Percentiles rank a stretch among this genome's conserved stretches.
Conservation (phyloP, 2,113 vertebrate species). For the Myocastor coypus region DNA sequence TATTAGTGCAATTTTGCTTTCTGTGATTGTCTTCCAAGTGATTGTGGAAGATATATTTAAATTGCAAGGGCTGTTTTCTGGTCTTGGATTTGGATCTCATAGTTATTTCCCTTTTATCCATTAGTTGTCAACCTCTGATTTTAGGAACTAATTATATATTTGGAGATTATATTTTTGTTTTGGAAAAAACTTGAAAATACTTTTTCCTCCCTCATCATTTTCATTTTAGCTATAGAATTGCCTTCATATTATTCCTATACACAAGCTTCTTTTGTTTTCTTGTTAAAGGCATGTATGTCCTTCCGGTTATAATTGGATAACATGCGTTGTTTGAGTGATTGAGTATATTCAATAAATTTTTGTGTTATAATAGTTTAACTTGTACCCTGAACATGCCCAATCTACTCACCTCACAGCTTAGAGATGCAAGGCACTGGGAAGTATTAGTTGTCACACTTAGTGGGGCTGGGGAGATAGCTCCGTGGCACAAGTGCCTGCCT, state of each 20-base stretch:
- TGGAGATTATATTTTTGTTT: background rate
- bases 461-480: too few species aligned
- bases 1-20: conserved; percentile 10
- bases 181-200: background rate
- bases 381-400: background rate
- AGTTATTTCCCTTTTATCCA: conserved; percentile 4
- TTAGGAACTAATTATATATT: background rate
- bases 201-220: conserved; percentile 5
- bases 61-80: background rate
- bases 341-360: background rate
- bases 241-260: background rate
- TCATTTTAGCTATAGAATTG: background rate
- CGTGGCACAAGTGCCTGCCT: too few species aligned
- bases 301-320: too few species aligned
- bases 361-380: background rate
- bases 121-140: background rate
- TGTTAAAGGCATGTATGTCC: too few species aligned
- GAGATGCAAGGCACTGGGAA: background rate
- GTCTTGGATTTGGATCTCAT: background rate
- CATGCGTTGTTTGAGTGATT: background rate
- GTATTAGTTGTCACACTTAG: background rate
- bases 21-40: background rate
- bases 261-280: background rate
- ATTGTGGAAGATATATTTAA: background rate
- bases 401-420: background rate